phyloP scores from a whole-genome alignment of 2,113 vertebrate genomes.

The Phrynocephalus versicolor region DNA sequence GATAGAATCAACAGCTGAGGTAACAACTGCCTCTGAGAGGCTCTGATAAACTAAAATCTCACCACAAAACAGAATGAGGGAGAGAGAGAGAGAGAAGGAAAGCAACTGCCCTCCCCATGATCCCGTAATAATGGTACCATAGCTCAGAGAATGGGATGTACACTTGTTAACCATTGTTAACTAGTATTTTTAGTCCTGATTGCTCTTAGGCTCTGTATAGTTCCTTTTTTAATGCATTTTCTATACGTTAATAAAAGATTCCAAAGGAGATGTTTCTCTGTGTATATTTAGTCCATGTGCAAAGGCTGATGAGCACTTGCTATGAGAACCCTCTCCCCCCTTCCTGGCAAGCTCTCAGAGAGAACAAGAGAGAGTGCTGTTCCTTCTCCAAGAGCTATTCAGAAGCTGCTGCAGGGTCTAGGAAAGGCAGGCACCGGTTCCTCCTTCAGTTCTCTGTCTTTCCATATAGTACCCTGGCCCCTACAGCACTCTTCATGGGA shows the following conservation, averaged over 20 bases:
- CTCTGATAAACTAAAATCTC: constrained; percentile 43
- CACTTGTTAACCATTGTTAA: constrained; percentile 88
- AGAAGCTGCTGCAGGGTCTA: background rate
- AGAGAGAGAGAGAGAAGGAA: constrained; percentile 19
- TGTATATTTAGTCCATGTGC: background rate
- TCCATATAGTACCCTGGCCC: too few species aligned
- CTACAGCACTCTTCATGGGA: background rate
- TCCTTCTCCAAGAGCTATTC: background rate
- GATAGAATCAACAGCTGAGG: constrained; percentile 19
- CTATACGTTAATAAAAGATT: constrained; percentile 99
- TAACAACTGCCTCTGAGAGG: background rate
- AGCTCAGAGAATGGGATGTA: constrained; percentile 80
- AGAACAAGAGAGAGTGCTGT: too few species aligned
- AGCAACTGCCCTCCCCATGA: constrained; percentile 13
- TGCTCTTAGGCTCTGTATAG: constrained; percentile 91
- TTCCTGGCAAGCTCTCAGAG: background rate
- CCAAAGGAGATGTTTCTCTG: constrained; percentile 65
- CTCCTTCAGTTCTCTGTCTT: background rate
- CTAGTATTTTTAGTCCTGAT: constrained; percentile 91
- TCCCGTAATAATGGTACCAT: constrained; percentile 60
- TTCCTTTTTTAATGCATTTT: constrained; percentile 99
- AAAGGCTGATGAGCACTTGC: background rate
- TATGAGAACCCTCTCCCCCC: too few species aligned
- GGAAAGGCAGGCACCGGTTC: background rate
- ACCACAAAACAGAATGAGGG: constrained; percentile 21